Conservation (phyloP, 2,113 vertebrate genomes). For the Antigone vipio region DNA sequence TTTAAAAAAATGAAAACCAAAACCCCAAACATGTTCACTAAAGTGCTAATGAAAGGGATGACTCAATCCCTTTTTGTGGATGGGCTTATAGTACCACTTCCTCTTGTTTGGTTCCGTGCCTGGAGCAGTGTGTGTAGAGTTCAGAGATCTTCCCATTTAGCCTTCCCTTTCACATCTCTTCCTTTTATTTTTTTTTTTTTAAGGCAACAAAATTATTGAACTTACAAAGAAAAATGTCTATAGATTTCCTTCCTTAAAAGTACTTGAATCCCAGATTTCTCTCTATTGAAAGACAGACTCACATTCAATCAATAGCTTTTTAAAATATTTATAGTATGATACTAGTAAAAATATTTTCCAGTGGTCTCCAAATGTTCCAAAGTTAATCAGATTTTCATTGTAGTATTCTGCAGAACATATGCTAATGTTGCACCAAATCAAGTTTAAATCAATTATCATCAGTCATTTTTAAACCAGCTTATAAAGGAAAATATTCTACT, state of each 20-base stretch:
- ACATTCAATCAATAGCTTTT: neutral
- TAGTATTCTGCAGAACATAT: neutral
- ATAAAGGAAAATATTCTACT: neutral
- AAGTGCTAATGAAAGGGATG: neutral
- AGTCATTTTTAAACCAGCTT: neutral
- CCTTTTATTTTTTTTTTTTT: neutral
- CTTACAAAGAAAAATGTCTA: neutral
- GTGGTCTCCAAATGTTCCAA: neutral
- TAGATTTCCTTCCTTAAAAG: neutral
- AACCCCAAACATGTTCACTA: neutral
- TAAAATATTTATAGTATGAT: neutral
- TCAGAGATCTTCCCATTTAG: neutral
- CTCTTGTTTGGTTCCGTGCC: neutral
- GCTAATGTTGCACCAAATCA: neutral
- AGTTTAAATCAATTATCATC: neutral
- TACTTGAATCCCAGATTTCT: neutral
- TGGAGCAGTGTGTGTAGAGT: neutral
- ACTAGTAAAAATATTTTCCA: neutral
- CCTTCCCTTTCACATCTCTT: neutral
- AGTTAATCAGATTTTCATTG: neutral
- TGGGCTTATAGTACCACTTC: neutral
- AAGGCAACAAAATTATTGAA: neutral
- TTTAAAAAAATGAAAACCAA: neutral
- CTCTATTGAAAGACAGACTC: neutral
- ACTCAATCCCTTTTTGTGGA: neutral